Percentiles rank a stretch among this genome's conserved stretches.
phyloP scores from a whole-genome alignment of 2,113 vertebrate species.

The mouse (Mus musculus) region DNA sequence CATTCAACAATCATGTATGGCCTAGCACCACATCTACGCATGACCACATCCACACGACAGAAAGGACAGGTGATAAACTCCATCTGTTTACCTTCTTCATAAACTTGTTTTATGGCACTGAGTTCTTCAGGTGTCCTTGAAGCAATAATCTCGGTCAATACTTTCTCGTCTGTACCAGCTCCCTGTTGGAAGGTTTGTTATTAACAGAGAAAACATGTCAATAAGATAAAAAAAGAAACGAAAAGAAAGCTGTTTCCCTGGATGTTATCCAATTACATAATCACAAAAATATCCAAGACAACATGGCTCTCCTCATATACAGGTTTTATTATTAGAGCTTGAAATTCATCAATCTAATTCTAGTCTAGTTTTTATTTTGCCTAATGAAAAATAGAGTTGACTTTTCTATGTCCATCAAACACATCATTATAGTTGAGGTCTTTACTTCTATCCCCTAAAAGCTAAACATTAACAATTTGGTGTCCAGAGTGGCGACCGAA shows the following conservation, averaged over 20 bases:
- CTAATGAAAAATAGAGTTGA: slow-evolving; percentile 18
- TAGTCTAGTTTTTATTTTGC: background rate
- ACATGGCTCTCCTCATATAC: background rate
- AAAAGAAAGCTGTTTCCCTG: background rate
- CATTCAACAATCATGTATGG: accelerated
- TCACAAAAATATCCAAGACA: background rate
- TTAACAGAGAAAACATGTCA: slow-evolving; percentile 19
- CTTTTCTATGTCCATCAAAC: background rate
- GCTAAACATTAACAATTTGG: background rate
- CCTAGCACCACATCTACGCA: background rate
- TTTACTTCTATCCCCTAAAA: background rate
- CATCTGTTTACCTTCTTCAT: slow-evolving; percentile 91
- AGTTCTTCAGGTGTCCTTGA: slow-evolving; percentile 92
- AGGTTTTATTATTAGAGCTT: background rate
- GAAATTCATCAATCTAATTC: background rate
- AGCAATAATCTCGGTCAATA: slow-evolving; percentile 95
- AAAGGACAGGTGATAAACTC: background rate
- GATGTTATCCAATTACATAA: background rate
- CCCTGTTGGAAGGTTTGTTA: slow-evolving; percentile 87
- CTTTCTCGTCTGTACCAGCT: slow-evolving; percentile 94
- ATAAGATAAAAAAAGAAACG: background rate
- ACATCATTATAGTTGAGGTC: background rate
- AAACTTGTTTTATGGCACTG: slow-evolving; percentile 90
- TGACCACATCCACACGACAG: background rate
- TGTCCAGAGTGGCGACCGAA: too few species aligned